Base-by-base conservation (phyloP, 2,888 invertebrate species). In the Pteria penguin region DNA sequence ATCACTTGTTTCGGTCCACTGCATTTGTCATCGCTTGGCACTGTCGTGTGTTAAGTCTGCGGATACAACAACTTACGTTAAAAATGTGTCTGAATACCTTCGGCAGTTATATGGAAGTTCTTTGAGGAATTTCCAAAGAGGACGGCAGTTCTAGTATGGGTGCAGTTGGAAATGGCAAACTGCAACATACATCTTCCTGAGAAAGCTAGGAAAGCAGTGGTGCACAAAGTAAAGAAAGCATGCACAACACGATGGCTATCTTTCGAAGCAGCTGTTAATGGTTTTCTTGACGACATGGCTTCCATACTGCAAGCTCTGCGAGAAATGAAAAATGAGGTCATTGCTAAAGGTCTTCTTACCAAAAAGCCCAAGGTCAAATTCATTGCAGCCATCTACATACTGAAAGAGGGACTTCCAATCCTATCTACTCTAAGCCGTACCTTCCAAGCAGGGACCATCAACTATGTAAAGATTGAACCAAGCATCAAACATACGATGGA, bases 181-280 rank as follows among this genome's bases (percentile, higher is more conserved):
- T 45, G 29, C 60, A 27, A 45, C 1, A 60, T 75, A 18, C 2
- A 62, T 2, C 32, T 80, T 11, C 57, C 58, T 14, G 33, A 68
- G 24, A 58, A 60, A 1, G 67, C 52, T 18, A 62, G 71, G 18
- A 78, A 73, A 32, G 57, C 24, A 2, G 73, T 81, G 4, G 36
- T 57, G 36, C 76, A 27, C 45, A 68, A 67, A 54, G 75, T n/a
- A 26, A 77, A 77, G 57, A 79, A 78, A 45, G 75, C 78, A 1
- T 77, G 76, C 18, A n/a, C 62, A 3, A 82, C 82, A 26, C 26
- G 81, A n/a, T 83, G 80, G 81, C 62, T 80, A 33, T 82, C 81
- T 36, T 72, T 83, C 57, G 80, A 82, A 18, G 63, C 72, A 14
- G 58, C 80, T 61, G 73, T 79, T 1, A 67, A 65, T 36, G 75